Evolutionary conservation across 2,888 invertebrate genomes (phyloP), one percentile per base, ranked within the genome.

Genomic region (Odontocolon sp.): DNA sequence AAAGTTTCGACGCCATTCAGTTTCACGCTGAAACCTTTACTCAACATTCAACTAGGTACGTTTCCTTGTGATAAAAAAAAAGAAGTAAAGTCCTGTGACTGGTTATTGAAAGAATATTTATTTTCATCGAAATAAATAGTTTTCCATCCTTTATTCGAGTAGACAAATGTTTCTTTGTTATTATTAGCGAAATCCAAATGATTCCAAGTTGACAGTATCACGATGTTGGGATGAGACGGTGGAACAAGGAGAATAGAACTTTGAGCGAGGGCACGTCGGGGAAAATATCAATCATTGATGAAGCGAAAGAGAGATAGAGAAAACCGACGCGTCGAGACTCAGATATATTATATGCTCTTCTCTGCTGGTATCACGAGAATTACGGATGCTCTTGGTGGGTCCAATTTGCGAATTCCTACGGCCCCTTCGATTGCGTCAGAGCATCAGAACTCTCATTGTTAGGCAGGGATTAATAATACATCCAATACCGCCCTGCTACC

Each of bases 391-490:
- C 77, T 79, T 71, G 79, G 80, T 72, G 80, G 75, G 79, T 83
- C 81, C 79, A 78, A 84, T 83, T 84, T 83, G 80, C 79, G 81
- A 82, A 85, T 85, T 84, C 83, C 82, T 70, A 38, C 70, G 79
- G 79, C 70, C 77, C 77, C 72, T 59, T 57, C 63, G 45, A 52
- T 63, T 72, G 63, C 67, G 70, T 57, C 77, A 67, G 59, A 75
- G 64, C 64, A 38, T 50, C 50, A 47, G 71, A 69, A 63, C 72
- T 78, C 78, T 84, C 85, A 83, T 86, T 86, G 84, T 86, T 81
- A 83, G 79, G 69, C 78, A 63, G 75, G 81, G 82, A 86, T 86
- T 86, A 86, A 86, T 85, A 85, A 85, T 83, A 85, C 81, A 85
- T 84, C 81, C 81, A 78, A 81, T 74, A 77, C 80, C 45, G 28